Evolutionary conservation across 2,888 invertebrate species (phyloP), one percentile per base, ranked within the genome.

Genomic region (Neoitamus cyanurus): DNA sequence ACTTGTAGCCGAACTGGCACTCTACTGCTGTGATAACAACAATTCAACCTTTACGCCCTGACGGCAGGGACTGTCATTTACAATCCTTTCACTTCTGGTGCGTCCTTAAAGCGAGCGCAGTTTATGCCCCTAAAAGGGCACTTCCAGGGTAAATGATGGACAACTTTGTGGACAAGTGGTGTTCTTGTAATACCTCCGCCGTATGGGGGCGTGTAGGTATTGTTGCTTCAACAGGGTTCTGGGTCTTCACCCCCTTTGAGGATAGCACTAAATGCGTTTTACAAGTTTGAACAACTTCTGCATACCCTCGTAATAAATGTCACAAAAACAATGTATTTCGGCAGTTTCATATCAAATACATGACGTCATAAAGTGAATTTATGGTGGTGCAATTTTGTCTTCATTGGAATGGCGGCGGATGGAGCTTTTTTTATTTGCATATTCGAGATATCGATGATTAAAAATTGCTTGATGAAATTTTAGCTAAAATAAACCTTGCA

Each of bases 131-230:
- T 58, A 25, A 58, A 58, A 58, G 58, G 58, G 58, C 20, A 58
- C 58, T 58, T 58, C 25, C 25, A 58, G 7, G 25, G 9, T 58
- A 58, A 58, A 58, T 58, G 58, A 58, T 58, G 58, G 58, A 58
- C 58, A 58, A 58, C 58, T 58, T 58, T 58, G 58, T 20, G 58
- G 58, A 58, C 58, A 58, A 58, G 58, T 58, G 58, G 58, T 58
- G 1, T 20, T 58, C 58, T 42, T 20, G 25, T 25, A 58, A n/a
- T 20, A 20, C 58, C 20, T 58, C 15, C 9, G 20, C n/a, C n/a
- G 20, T 20, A 25, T 7, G 7, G 20, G 58, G 25, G 58, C 25
- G 37, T 7, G 13, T 3, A 3, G 58, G 20, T 58, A 58, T 58
- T 58, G 58, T 58, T 58, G 20, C 25, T 58, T 58, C 58, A 58